Base-by-base conservation (phyloP, 2,113 vertebrate species). In the western clawed frog (Xenopus tropicalis) region DNA sequence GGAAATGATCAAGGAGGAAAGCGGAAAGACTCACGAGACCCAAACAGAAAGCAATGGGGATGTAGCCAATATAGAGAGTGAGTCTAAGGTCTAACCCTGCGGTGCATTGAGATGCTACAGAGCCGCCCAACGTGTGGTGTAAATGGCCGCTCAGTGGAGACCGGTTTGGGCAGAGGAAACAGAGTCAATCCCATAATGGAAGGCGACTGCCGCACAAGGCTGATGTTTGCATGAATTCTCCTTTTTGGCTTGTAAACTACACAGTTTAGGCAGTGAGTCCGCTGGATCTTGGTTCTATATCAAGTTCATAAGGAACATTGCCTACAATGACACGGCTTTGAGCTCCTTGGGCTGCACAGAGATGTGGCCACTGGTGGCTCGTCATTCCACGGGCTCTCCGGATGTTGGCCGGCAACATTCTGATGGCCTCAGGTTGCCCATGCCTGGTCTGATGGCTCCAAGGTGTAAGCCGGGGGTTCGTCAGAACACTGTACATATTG, bases 11-110 rank as follows among this genome's bases (percentile, higher is more conserved):
- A 87, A 89, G 0, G 90, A 93, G 51, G 89, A 90, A 63, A 91
- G 90, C 61, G 91, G 92, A n/a, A 93, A 91, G 78, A 91, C 78
- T 48, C 86, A 80, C 1, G 93, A 88, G 68, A 93, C 95, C 79
- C 91, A 86, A 79, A 86, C 88, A 0, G 95, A 98, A 81, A 89
- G 92, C 78, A 98, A 98, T 0, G 97, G 97, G 21, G 97, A 98
- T 10, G 90, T 99, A 79, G 91, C 94, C 56, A 98, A 96, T 80
- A 66, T 94, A 51, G 97, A 98, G 87, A 96, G 82, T 0, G 97
- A 99, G 83, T 99, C 97, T 84, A 98, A 97, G 91, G 91, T 98
- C 82, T 98, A 95, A 85, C 29, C 6, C 10, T 5, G 29, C 29
- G 29, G 29, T 37, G 5, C 29, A 37, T 9, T 37, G 6, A 37